Conservation (phyloP, 1,140 invertebrate species). For the Ips typographus region DNA sequence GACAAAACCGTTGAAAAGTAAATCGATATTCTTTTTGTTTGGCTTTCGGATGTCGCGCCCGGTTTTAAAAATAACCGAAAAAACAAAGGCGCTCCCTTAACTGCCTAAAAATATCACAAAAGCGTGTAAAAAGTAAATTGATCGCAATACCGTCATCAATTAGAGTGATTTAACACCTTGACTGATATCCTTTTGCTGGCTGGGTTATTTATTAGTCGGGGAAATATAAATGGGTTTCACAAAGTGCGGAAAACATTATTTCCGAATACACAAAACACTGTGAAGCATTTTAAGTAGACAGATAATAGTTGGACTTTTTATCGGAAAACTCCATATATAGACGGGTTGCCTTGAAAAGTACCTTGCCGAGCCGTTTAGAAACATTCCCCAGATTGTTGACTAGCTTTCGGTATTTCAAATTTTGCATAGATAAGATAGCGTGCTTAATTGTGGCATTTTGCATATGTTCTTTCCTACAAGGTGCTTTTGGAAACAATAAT, state of each 20-base stretch:
- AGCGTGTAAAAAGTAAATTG: slow-evolving; percentile 38
- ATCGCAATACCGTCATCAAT: slow-evolving; percentile 43
- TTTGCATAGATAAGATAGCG: slow-evolving; percentile 34
- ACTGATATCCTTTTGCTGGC: slow-evolving; percentile 43
- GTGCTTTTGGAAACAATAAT: slow-evolving; percentile 2
- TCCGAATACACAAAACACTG: slow-evolving; percentile 15
- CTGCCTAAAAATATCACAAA: slow-evolving; percentile 38
- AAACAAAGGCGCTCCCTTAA: slow-evolving; percentile 12
- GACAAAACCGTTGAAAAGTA: slow-evolving; percentile 31
- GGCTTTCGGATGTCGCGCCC: slow-evolving; percentile 17
- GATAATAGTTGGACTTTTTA: slow-evolving; percentile 25
- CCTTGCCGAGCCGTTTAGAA: slow-evolving; percentile 23
- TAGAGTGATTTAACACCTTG: slow-evolving; percentile 46
- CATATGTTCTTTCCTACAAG: slow-evolving; percentile 4
- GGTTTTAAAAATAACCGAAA: slow-evolving; percentile 35
- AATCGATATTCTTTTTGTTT: slow-evolving; percentile 34
- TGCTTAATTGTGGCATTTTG: slow-evolving; percentile 22
- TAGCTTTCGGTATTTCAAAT: slow-evolving; percentile 24
- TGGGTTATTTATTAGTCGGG: slow-evolving; percentile 41
- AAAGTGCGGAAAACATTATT: slow-evolving; percentile 36
- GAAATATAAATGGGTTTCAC: slow-evolving; percentile 42
- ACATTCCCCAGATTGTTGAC: slow-evolving; percentile 19
- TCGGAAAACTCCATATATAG: slow-evolving; percentile 23
- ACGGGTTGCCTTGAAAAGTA: slow-evolving; percentile 24
- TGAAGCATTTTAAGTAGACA: slow-evolving; percentile 31